These are phyloP conservation scores for Podabrus alpinus DNA, from an alignment of 2,888 invertebrate genomes.

Conservation along the genomic window DNA sequence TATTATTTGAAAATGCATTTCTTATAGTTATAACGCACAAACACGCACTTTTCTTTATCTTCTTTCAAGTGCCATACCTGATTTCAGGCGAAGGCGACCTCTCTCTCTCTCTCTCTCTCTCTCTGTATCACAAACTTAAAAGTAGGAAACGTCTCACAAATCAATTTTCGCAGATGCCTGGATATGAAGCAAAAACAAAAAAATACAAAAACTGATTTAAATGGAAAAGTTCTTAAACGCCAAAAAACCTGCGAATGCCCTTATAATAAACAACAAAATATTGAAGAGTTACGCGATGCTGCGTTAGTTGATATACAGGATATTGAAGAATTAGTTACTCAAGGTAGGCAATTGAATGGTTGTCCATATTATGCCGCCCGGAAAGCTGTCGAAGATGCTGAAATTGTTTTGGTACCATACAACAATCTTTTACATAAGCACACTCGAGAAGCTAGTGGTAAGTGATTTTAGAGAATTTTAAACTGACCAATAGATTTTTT, in stretches of 20 bases:
- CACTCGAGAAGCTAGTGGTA: slow-evolving; percentile 74
- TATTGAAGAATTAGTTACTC: slow-evolving; percentile 81
- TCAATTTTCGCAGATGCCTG: slow-evolving; percentile 63
- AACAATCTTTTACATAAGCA: slow-evolving; percentile 79
- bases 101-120: no score
- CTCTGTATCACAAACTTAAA: not conserved
- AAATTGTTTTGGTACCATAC: slow-evolving; percentile 78
- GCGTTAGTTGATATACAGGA: slow-evolving; percentile 76
- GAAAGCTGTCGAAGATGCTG: slow-evolving; percentile 79
- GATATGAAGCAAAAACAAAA: slow-evolving; percentile 75
- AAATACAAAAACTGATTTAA: slow-evolving; percentile 61
- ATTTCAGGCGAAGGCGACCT: no score
- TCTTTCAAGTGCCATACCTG: no score
- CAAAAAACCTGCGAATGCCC: slow-evolving; percentile 68
- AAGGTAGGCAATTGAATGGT: slow-evolving; percentile 71
- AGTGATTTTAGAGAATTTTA: not conserved
- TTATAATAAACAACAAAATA: slow-evolving; percentile 66
- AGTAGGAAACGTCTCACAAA: not conserved
- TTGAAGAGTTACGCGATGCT: slow-evolving; percentile 68
- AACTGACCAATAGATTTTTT: not conserved
- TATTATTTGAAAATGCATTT: not conserved
- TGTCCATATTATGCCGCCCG: slow-evolving; percentile 95
- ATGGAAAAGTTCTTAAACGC: slow-evolving; percentile 68
- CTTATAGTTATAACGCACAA: not conserved
- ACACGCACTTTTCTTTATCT: not conserved